Evolutionary conservation across 2,113 vertebrate genomes (phyloP), one percentile per base, ranked within the genome.

Genomic region (Cepphus grylle): DNA sequence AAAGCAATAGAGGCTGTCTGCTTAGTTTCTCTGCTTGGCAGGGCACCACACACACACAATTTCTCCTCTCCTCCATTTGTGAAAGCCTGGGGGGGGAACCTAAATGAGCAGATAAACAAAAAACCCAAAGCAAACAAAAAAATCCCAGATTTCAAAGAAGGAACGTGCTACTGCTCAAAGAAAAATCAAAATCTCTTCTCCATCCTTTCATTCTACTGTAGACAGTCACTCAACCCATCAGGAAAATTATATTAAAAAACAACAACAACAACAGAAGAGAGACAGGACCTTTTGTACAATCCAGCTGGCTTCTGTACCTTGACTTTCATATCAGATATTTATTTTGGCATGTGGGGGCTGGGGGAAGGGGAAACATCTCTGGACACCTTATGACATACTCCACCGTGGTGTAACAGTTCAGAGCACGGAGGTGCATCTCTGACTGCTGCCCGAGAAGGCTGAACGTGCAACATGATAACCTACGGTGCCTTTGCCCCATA

Each of bases 21-120:
- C 81, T 97, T 96, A 92, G 86, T 95, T 96, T 97, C 96, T 94
- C 91, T 86, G 82, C 93, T 92, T 95, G 95, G 96, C 95, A 96
- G 94, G 93, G 79, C 84, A 97, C 81, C 84, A 76, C 93, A 96
- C 76, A 96, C 76, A 90, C 94, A 94, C 88, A 86, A 91, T 97
- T 92, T 96, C 74, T 97, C 65, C 80, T 89, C 74, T 92, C 63
- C 90, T 93, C 66, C 66, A 69, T 95, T 94, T 85, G 38, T 80
- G 62, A 95, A 91, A 86, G 77, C 23, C 22, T 32, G 50, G 15
- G 8, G 25, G 25, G 49, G 11, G 8, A 79, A 30, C 30, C 47
- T 58, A 80, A 94, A 96, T 69, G 49, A 95, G 79, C 63, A 94
- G 82, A 92, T 86, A 96, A 91, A 94, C 70, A 76, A 81, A 70